These are phyloP conservation scores for Trichonephila clavipes DNA, from an alignment of 1,140 invertebrate species.

Conservation along the genomic window DNA sequence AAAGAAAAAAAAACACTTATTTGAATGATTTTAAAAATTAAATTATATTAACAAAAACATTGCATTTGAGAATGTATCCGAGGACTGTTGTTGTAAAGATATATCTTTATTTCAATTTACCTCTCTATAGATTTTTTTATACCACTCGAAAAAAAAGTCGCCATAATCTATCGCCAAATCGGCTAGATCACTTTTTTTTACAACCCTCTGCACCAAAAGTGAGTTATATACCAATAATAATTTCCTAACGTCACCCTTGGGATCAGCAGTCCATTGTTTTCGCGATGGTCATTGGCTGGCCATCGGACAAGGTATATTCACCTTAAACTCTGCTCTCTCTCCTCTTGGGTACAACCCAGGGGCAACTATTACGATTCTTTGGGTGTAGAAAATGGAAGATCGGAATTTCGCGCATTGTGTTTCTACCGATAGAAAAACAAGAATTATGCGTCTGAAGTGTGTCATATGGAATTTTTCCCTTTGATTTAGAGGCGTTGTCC, in stretches of 20 bases:
- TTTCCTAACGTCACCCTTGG: constrained; percentile 58
- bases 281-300: constrained; percentile 59
- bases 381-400: constrained; percentile 52
- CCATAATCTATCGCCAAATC: not conserved
- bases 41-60: too few species aligned
- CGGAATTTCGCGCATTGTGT: constrained; percentile 70
- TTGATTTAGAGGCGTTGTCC: constrained; percentile 48
- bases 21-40: too few species aligned
- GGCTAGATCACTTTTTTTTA: not conserved
- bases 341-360: not conserved
- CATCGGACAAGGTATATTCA: constrained; percentile 52
- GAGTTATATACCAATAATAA: constrained; percentile 34
- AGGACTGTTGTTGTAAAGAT: too few species aligned
- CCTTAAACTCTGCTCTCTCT: constrained; percentile 15
- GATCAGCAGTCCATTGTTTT: constrained; percentile 46
- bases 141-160: not conserved
- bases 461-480: constrained; percentile 34
- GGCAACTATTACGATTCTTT: constrained; percentile 43
- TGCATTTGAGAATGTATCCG: too few species aligned
- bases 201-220: not conserved
- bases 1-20: too few species aligned
- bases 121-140: not conserved
- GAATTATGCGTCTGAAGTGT: constrained; percentile 47
- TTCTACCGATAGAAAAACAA: constrained; percentile 20
- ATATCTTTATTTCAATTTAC: too few species aligned